These are phyloP conservation scores for Diploptera punctata DNA, from an alignment of 2,888 invertebrate genomes.

Conservation along the genomic window DNA sequence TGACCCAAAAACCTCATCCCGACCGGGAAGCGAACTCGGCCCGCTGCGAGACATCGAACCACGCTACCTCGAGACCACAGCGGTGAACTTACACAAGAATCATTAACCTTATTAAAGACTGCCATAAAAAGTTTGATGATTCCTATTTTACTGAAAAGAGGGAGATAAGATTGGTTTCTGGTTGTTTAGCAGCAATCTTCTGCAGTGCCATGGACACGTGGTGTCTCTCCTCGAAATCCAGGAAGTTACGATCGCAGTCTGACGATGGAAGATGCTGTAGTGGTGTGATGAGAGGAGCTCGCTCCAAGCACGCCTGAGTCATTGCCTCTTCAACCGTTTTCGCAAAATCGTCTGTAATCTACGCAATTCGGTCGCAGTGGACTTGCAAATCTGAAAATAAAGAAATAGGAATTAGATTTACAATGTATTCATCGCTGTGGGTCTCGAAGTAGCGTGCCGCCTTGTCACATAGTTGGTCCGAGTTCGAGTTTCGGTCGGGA, in stretches of 20 bases:
- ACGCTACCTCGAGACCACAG: too few species aligned
- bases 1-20: too few species aligned
- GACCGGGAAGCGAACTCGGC: too few species aligned
- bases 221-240: constrained; percentile 76
- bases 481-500: too few species aligned
- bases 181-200: constrained; percentile 66
- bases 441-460: too few species aligned
- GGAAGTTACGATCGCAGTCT: constrained; percentile 68
- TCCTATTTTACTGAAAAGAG: constrained; percentile 16
- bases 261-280: constrained; percentile 72
- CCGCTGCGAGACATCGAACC: too few species aligned
- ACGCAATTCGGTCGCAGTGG: constrained; percentile 57
- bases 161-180: background rate
- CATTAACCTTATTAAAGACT: too few species aligned
- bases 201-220: constrained; percentile 68
- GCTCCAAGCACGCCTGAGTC: constrained; percentile 67
- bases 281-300: constrained; percentile 71
- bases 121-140: too few species aligned
- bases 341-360: constrained; percentile 71
- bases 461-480: too few species aligned
- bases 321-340: constrained; percentile 73
- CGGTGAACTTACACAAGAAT: too few species aligned
- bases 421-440: too few species aligned
- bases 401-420: background rate
- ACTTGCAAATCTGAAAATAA: constrained; percentile 64